These are phyloP conservation scores for Spheniscus humboldti DNA, from an alignment of 2,797 vertebrate genomes.

Conservation along the genomic window DNA sequence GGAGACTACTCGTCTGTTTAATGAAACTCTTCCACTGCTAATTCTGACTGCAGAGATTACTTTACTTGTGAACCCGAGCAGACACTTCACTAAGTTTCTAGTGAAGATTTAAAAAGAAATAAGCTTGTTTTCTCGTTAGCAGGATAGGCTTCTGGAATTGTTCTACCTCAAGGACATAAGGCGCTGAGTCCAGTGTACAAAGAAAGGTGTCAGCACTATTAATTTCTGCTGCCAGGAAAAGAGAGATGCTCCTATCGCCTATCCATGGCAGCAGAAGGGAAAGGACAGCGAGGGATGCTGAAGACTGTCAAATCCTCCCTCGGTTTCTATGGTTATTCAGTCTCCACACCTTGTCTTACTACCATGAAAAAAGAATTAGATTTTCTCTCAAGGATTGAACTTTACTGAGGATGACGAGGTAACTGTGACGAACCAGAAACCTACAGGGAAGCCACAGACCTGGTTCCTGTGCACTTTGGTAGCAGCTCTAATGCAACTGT, in stretches of 20 bases:
- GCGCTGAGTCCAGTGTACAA: not conserved
- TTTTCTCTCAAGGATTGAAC: not conserved
- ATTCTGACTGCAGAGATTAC: not conserved
- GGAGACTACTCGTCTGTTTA: not conserved
- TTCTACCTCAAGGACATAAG: not conserved
- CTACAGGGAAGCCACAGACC: not conserved
- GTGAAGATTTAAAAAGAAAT: not conserved
- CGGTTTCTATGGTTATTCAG: not conserved
- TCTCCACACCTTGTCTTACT: not conserved
- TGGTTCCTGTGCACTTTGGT: not conserved
- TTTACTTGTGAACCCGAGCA: not conserved
- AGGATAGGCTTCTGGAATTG: not conserved
- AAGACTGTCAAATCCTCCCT: not conserved
- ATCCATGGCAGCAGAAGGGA: not conserved
- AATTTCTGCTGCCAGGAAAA: not conserved
- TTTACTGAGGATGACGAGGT: not conserved
- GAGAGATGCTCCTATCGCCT: not conserved
- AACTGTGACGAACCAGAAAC: not conserved
- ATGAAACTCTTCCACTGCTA: not conserved
- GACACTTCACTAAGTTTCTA: not conserved
- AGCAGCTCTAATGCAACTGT: not conserved
- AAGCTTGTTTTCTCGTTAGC: not conserved
- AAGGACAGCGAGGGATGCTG: not conserved
- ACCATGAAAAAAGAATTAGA: not conserved
- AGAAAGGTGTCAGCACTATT: not conserved